Evolutionary conservation across 2,888 invertebrate genomes (phyloP).

Genomic region (Theodoxus fluviatilis): DNA sequence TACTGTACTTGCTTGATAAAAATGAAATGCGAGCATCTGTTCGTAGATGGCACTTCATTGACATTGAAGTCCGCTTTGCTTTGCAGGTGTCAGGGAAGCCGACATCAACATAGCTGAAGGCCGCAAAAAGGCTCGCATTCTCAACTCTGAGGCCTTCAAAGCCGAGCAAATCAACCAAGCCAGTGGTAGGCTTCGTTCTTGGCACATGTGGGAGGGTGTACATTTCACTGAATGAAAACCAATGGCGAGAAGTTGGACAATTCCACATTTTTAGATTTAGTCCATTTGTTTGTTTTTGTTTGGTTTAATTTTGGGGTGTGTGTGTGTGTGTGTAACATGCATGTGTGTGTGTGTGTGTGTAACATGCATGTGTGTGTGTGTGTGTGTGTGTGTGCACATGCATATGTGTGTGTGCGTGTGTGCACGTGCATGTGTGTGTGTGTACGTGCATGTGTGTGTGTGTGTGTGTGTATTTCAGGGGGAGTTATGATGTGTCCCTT

Average conservation of each 20-base stretch:
- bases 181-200: constrained; percentile 69
- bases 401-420: not conserved
- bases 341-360: not conserved
- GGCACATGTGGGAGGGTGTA: not conserved
- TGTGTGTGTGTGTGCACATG: not conserved
- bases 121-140: constrained; percentile 86
- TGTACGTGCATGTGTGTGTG: constrained; percentile 1
- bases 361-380: not conserved
- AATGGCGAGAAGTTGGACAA: no score
- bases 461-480: not conserved
- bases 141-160: constrained; percentile 93
- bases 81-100: constrained; percentile 67
- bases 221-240: no score
- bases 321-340: no score
- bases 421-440: not conserved
- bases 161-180: constrained; percentile 95
- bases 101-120: constrained; percentile 99
- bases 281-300: no score
- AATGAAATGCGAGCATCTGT: no score
- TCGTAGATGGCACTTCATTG: no score
- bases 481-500: not conserved
- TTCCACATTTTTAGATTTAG: no score
- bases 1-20: no score
- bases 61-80: no score
- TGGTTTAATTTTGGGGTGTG: no score